phyloP scores from a whole-genome alignment of 2,888 invertebrate genomes.

The Flexamia atlantica region DNA sequence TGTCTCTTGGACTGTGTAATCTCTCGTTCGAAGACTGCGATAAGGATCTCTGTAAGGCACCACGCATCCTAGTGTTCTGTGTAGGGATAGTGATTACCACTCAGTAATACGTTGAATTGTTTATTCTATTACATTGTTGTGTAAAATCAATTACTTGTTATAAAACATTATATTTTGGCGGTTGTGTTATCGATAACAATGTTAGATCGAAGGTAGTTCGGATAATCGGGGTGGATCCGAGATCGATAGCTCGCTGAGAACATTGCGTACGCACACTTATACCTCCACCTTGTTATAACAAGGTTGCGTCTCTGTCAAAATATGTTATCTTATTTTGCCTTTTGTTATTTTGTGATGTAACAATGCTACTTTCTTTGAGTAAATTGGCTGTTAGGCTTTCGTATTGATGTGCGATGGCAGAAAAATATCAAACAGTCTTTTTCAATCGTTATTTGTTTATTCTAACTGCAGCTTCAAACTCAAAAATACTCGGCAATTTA shows the following conservation, averaged over 20 bases:
- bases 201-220: neutral
- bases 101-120: too few species aligned
- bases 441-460: too few species aligned
- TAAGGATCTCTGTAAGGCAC: constrained; percentile 12
- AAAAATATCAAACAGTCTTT: too few species aligned
- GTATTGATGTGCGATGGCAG: too few species aligned
- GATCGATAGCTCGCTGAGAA: neutral
- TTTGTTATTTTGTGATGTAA: neutral
- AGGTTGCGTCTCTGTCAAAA: neutral
- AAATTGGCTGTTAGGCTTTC: constrained; percentile 30
- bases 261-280: constrained; percentile 9
- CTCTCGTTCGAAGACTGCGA: neutral
- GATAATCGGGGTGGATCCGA: neutral
- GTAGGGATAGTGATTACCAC: neutral
- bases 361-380: constrained; percentile 2
- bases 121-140: too few species aligned
- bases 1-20: constrained; percentile 13
- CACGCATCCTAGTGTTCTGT: neutral
- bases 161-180: too few species aligned
- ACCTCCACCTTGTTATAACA: neutral
- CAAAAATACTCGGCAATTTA: too few species aligned
- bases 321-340: constrained; percentile 3
- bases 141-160: neutral
- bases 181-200: too few species aligned
- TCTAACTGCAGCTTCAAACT: too few species aligned